A percentile compares a stretch with the other conserved stretches of the same genome.
These are phyloP conservation scores for Mirza zaza DNA, from an alignment of 2,113 vertebrate genomes.

Conservation along the genomic window DNA sequence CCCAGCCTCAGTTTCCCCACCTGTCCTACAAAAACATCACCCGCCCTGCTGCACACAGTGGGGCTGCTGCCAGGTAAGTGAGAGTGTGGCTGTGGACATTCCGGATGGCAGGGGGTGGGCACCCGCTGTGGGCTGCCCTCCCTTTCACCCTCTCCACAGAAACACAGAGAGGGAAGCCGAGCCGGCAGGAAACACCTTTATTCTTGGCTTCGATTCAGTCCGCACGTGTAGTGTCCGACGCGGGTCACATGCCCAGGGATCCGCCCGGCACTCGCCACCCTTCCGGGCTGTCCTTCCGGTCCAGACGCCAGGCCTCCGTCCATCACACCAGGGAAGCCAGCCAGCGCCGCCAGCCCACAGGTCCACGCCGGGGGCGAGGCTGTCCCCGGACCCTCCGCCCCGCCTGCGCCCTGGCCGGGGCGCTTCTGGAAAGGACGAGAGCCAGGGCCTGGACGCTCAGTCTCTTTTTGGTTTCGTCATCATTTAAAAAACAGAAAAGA, in stretches of 20 bases:
- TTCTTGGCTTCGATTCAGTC: slow-evolving; percentile 67
- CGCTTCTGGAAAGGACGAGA: neutral
- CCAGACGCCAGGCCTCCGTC: neutral
- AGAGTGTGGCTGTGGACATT: neutral
- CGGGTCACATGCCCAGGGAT: slow-evolving; percentile 48
- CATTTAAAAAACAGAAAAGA: slow-evolving; percentile 72
- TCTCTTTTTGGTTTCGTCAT: slow-evolving; percentile 75
- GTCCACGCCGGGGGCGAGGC: neutral
- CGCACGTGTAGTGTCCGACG: slow-evolving; percentile 66
- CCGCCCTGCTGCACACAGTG: neutral
- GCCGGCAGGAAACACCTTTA: slow-evolving; percentile 76
- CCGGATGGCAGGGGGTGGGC: too few relatives aligned
- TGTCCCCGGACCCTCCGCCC: neutral
- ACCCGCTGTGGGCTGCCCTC: too few relatives aligned
- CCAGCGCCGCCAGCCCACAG: neutral
- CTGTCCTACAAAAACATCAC: neutral
- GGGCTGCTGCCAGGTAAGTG: neutral
- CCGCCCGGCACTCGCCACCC: neutral
- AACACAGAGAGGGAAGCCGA: fast-evolving
- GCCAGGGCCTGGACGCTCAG: neutral
- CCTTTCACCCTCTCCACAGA: neutral
- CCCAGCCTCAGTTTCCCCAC: neutral
- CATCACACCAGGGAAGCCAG: neutral
- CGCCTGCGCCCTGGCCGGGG: neutral
- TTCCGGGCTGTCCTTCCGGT: neutral